phyloP scores from a whole-genome alignment of 2,888 invertebrate genomes.

The Drosophila macrospina region DNA sequence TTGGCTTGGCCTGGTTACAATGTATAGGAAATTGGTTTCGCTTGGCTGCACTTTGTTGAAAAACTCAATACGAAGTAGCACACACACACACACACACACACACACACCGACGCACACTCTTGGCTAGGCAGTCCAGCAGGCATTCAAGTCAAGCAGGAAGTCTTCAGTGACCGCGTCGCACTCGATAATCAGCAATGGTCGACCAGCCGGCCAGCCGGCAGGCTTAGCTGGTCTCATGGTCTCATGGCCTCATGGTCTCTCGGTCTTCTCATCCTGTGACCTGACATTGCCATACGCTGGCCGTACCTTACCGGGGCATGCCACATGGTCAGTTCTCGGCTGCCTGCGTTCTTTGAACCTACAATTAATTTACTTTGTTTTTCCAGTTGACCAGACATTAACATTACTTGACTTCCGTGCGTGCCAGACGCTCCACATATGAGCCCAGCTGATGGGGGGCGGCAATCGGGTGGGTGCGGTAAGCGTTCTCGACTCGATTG shows the following conservation, averaged over 20 bases:
- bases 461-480: slow-evolving; percentile 8
- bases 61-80: slow-evolving; percentile 62
- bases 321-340: slow-evolving; percentile 26
- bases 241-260: no score
- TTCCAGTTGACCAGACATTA: slow-evolving; percentile 83
- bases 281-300: slow-evolving; percentile 10
- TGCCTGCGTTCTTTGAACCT: slow-evolving; percentile 74
- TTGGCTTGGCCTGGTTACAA: slow-evolving; percentile 50
- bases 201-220: slow-evolving; percentile 28
- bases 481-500: slow-evolving; percentile 62
- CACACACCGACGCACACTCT: slow-evolving; percentile 8
- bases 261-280: no score
- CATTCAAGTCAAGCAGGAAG: slow-evolving; percentile 72
- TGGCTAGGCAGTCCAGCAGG: slow-evolving; percentile 9
- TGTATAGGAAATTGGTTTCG: slow-evolving; percentile 80
- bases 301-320: slow-evolving; percentile 7
- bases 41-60: slow-evolving; percentile 75
- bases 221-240: slow-evolving; percentile 36
- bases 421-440: slow-evolving; percentile 50
- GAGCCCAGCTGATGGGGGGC: slow-evolving; percentile 7
- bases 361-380: slow-evolving; percentile 84
- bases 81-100: slow-evolving; percentile 18
- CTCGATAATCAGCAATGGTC: slow-evolving; percentile 78
- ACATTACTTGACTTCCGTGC: slow-evolving; percentile 81
- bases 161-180: slow-evolving; percentile 80